Conservation (phyloP, 2,888 invertebrate species). For the Leucophenga montana region DNA sequence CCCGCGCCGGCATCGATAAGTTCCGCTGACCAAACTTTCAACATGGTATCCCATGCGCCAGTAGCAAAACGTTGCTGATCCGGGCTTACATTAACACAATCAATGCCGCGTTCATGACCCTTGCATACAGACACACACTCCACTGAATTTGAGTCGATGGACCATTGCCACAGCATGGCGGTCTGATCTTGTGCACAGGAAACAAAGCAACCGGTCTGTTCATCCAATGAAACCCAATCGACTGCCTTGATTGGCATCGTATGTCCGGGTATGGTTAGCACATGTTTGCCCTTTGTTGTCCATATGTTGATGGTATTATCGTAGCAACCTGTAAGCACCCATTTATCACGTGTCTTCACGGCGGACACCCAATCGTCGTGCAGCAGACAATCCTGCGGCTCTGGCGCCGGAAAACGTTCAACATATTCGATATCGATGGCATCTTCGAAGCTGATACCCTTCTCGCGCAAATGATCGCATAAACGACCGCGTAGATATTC, state of each 20-base stretch:
- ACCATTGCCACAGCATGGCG: slow-evolving; percentile 92
- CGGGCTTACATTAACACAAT: slow-evolving; percentile 86
- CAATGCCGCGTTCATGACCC: slow-evolving; percentile 94
- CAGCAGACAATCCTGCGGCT: slow-evolving; percentile 91
- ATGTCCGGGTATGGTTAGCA: slow-evolving; percentile 89
- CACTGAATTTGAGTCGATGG: slow-evolving; percentile 81
- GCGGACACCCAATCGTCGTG: slow-evolving; percentile 99
- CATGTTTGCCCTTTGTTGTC: slow-evolving; percentile 88
- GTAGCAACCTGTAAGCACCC: slow-evolving; percentile 93
- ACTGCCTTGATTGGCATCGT: slow-evolving; percentile 90
- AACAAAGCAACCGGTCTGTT: slow-evolving; percentile 80
- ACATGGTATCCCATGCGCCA: slow-evolving; percentile 93
- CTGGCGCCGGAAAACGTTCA: slow-evolving; percentile 90
- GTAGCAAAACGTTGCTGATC: slow-evolving; percentile 81
- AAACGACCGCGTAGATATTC: slow-evolving; percentile 81
- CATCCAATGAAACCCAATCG: slow-evolving; percentile 84
- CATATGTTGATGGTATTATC: slow-evolving; percentile 94
- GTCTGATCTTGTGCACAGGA: slow-evolving; percentile 95
- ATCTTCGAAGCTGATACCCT: slow-evolving; percentile 85
- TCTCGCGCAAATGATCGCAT: slow-evolving; percentile 83
- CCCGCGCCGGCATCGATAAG: slow-evolving; percentile 76
- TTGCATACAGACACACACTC: slow-evolving; percentile 87
- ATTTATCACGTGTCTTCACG: slow-evolving; percentile 81
- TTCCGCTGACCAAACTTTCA: slow-evolving; percentile 91
- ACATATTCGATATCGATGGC: slow-evolving; percentile 93